Conservation (phyloP, 2,113 vertebrate species). For the Dascyllus trimaculatus region DNA sequence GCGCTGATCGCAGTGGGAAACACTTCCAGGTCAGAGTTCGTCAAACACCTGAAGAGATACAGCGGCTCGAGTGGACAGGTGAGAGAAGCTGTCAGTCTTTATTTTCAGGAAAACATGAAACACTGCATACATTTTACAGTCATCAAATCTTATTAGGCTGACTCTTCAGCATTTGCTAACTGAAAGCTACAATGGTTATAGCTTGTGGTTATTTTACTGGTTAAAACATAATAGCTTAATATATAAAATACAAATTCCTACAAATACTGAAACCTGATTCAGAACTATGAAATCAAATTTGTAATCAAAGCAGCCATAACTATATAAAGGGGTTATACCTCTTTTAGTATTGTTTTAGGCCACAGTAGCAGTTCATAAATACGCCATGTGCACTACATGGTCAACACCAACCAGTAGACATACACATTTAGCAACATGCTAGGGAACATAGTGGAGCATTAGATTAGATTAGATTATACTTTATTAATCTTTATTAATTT, state of each 20-base stretch:
- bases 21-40: conserved; percentile 92
- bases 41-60: conserved; percentile 96
- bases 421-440: too few relatives aligned
- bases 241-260: background rate
- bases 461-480: too few relatives aligned
- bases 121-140: background rate
- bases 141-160: background rate
- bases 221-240: too few relatives aligned
- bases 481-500: too few relatives aligned
- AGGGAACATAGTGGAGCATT: too few relatives aligned
- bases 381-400: too few relatives aligned
- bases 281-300: background rate
- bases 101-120: background rate
- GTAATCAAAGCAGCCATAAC: background rate
- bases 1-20: conserved; percentile 89
- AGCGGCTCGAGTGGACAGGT: conserved; percentile 76
- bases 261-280: background rate
- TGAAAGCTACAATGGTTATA: background rate
- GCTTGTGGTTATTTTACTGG: too few relatives aligned
- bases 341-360: too few relatives aligned
- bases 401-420: too few relatives aligned
- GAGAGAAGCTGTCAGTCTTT: conserved; percentile 20
- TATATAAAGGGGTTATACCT: too few relatives aligned
- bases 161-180: background rate
- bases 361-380: too few relatives aligned